phyloP scores from a whole-genome alignment of 2,113 vertebrate species.

The Zosterops lateralis region DNA sequence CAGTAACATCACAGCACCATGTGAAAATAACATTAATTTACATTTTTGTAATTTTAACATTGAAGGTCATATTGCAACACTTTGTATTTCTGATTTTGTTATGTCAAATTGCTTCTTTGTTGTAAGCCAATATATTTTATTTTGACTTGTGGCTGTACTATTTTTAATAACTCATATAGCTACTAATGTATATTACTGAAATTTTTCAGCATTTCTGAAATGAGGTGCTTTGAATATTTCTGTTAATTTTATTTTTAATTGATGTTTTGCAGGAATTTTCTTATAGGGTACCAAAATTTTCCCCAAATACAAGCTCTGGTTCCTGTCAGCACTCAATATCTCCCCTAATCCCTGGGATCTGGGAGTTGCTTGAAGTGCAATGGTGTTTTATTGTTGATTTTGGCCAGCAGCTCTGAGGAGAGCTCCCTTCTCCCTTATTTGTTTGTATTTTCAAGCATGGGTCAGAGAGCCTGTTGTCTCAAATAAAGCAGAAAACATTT shows the following conservation, averaged over 20 bases:
- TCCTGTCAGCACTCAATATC: not conserved
- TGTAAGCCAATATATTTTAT: not conserved
- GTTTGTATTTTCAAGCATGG: not conserved
- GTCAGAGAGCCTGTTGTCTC: not conserved
- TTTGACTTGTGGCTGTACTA: not conserved
- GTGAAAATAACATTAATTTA: not conserved
- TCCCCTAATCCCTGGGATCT: not conserved
- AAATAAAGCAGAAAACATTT: slow-evolving; percentile 8
- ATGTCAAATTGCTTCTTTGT: not conserved
- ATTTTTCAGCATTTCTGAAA: not conserved
- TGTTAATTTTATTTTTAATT: not conserved
- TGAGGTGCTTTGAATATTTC: not conserved
- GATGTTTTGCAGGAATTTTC: not conserved
- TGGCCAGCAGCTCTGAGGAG: not conserved
- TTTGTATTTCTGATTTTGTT: not conserved
- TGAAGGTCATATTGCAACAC: not conserved
- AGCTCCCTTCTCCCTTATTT: not conserved
- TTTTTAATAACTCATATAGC: not conserved
- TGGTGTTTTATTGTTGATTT: not conserved
- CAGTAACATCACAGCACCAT: not conserved
- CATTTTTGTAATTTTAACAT: not conserved
- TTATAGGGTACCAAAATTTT: not conserved
- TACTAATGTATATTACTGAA: not conserved
- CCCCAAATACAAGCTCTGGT: not conserved
- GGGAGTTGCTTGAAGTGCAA: not conserved